Conservation (phyloP, 2,113 vertebrate species). For the Varanus salvator region DNA sequence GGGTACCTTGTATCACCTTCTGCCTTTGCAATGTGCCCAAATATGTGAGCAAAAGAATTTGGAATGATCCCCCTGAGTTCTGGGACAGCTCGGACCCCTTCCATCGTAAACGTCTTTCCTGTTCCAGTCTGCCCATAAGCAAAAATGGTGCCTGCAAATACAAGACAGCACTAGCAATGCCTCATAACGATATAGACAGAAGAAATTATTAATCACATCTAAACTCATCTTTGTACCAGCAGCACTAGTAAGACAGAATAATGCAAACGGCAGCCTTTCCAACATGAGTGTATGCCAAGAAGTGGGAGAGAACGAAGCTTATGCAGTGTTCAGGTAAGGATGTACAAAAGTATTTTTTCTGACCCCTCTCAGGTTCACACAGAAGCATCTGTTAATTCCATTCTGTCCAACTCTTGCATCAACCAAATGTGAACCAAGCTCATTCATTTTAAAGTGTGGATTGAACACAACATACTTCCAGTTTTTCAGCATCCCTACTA, state of each 20-base stretch:
- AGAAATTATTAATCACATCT: not conserved
- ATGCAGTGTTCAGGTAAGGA: not conserved
- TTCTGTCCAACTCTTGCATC: not conserved
- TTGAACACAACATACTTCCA: too few relatives aligned
- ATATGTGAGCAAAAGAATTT: constrained; percentile 98
- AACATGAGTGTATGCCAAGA: not conserved
- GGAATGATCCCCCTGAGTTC: constrained; percentile 98
- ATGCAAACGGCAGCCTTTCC: not conserved
- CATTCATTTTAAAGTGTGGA: too few relatives aligned
- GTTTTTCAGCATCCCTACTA: not conserved
- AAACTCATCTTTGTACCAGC: not conserved
- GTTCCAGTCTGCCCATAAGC: constrained; percentile 99
- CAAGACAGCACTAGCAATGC: constrained; percentile 14
- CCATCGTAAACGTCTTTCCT: constrained; percentile 99
- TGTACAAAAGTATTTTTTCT: not conserved
- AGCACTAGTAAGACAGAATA: not conserved
- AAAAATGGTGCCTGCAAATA: constrained; percentile 92
- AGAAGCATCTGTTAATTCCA: not conserved
- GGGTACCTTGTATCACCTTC: constrained; percentile 87
- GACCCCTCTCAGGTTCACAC: not conserved
- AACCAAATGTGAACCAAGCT: too few relatives aligned
- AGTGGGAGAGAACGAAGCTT: not conserved
- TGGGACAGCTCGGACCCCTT: constrained; percentile 95
- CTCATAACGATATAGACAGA: not conserved
- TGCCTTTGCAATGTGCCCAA: constrained; percentile 98